Conservation (phyloP, 2,797 vertebrate species). For the Chiloscyllium punctatum region DNA sequence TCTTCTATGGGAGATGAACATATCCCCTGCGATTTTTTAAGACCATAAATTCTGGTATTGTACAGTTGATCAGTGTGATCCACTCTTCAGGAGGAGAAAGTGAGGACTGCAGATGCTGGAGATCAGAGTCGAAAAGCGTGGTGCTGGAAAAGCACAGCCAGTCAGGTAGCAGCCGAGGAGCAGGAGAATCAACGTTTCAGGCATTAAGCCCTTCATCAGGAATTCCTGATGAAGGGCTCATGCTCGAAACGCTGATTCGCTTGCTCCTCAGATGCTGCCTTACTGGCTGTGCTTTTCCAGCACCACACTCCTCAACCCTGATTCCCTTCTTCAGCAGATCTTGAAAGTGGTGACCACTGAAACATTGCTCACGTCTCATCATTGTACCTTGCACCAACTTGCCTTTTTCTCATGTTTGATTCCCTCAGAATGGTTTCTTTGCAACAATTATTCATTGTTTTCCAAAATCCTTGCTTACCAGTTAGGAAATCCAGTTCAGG, state of each 20-base stretch:
- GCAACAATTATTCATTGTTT: not conserved
- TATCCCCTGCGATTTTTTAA: not conserved
- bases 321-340: not conserved
- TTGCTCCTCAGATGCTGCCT: too few relatives aligned
- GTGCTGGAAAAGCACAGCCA: too few relatives aligned
- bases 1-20: not conserved
- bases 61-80: not conserved
- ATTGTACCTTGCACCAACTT: not conserved
- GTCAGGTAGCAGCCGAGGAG: too few relatives aligned
- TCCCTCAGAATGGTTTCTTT: not conserved
- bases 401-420: not conserved
- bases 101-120: too few relatives aligned
- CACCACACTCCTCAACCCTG: too few relatives aligned
- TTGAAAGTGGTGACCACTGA: not conserved
- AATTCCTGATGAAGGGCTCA: too few relatives aligned
- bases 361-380: not conserved
- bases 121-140: too few relatives aligned
- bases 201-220: too few relatives aligned
- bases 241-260: too few relatives aligned
- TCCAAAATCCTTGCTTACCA: not conserved
- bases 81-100: too few relatives aligned
- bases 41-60: not conserved
- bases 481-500: not conserved
- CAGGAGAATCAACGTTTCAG: too few relatives aligned
- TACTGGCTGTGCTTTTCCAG: too few relatives aligned